Evolutionary conservation across 2,113 vertebrate species (phyloP), one percentile per base, ranked within the genome.

Genomic region (Columba livia): DNA sequence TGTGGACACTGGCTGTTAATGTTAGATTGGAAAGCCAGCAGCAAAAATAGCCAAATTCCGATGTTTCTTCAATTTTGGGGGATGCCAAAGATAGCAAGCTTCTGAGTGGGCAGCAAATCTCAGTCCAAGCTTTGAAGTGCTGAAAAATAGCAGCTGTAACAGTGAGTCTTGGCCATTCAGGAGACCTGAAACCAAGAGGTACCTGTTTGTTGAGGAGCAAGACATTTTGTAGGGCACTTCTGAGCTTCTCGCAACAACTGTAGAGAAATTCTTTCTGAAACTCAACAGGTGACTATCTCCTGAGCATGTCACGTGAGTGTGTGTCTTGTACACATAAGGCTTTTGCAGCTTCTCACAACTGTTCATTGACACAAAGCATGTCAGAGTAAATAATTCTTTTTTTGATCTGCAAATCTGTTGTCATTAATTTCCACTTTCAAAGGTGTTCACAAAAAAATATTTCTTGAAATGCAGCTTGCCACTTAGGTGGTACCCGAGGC

Each of bases 51-150:
- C 47, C 32, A 9, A 51, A 50, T 57, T 72, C 66, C 89, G 79
- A 81, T 83, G 36, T 89, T 72, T 64, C 70, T 69, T 75, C 73
- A 85, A 0, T 69, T 79, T 56, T 84, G 6, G 13, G 26, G 64
- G 47, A 32, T 90, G 65, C 83, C 94, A 94, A 96, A 94, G 87
- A 91, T 65, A 94, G 42, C 80, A 91, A 73, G 42, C 53, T 92
- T 78, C 80, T 51, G 79, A 93, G 79, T 20, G 44, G 80, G 73
- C 80, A 82, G 19, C 1, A 1, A 14, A 56, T 81, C 57, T 61
- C 36, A 17, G 15, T 40, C 65, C 34, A 81, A 6, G 44, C 70
- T 94, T 85, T 79, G 80, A 90, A 90, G 65, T 64, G 57, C 53
- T 94, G 70, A 87, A 89, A 67, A 83, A 51, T 31, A 75, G n/a